phyloP scores from a whole-genome alignment of 2,797 vertebrate species.

The Novumbra hubbsi region DNA sequence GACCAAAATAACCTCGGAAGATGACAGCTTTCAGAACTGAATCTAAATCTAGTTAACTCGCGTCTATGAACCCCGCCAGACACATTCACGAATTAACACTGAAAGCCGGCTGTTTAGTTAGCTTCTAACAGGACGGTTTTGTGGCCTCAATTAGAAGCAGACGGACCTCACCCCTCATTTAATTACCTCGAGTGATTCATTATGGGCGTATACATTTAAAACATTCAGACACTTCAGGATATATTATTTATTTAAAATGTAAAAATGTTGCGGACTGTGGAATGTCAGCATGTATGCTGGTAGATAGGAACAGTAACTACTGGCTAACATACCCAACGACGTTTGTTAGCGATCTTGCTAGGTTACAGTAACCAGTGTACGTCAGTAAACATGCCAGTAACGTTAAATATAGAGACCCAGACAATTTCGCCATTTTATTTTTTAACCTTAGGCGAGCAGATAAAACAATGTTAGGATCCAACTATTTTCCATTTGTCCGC shows the following conservation, averaged over 20 bases:
- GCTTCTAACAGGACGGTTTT: neutral
- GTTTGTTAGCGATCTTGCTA: too few species aligned
- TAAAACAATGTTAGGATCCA: neutral
- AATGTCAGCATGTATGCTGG: too few species aligned
- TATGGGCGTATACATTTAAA: neutral
- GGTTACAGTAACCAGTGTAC: too few species aligned
- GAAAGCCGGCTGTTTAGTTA: too few species aligned
- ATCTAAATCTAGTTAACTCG: too few species aligned
- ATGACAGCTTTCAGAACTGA: too few species aligned
- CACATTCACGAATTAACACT: too few species aligned
- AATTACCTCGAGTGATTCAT: neutral
- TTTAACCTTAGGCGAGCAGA: neutral
- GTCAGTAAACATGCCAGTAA: too few species aligned
- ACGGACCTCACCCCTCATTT: neutral
- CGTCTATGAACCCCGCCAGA: too few species aligned
- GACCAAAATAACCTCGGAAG: too few species aligned
- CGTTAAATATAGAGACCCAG: neutral
- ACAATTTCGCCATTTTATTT: neutral
- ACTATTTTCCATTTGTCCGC: neutral
- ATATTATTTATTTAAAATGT: neutral
- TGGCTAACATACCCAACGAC: too few species aligned
- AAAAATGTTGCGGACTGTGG: neutral
- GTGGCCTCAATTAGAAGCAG: neutral
- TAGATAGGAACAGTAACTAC: too few species aligned
- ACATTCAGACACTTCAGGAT: neutral